These are phyloP conservation scores for Sebastes steindachneri DNA, from an alignment of 2,797 vertebrate genomes.

Conservation along the genomic window DNA sequence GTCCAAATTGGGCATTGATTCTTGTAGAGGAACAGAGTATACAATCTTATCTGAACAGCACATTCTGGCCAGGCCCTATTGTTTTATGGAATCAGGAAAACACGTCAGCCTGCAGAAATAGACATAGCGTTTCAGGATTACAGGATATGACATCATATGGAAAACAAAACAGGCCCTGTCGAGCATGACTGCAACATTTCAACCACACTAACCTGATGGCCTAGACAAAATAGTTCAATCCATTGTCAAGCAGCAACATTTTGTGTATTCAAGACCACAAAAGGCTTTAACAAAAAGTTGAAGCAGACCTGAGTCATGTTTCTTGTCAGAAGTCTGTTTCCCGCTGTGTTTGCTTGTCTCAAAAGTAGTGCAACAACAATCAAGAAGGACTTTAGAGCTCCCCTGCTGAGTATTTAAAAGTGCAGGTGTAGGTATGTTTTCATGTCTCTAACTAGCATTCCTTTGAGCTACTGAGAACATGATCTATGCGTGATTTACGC, in stretches of 20 bases:
- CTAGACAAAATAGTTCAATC: slow-evolving; percentile 4
- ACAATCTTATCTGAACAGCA: slow-evolving; percentile 63
- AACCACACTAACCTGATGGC: slow-evolving; percentile 6
- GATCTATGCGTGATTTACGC: background rate
- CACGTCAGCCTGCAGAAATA: slow-evolving; percentile 68
- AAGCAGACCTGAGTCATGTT: background rate
- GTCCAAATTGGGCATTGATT: slow-evolving; percentile 45
- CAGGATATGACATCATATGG: slow-evolving; percentile 67
- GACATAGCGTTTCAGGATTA: slow-evolving; percentile 69
- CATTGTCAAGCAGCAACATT: background rate
- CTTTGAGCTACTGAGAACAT: background rate
- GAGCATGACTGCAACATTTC: slow-evolving; percentile 11
- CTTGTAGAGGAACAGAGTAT: slow-evolving; percentile 20
- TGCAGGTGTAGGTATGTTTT: background rate
- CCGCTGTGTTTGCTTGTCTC: background rate
- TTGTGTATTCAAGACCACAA: background rate
- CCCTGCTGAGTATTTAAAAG: background rate
- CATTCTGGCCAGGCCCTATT: slow-evolving; percentile 52
- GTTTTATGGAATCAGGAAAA: slow-evolving; percentile 67
- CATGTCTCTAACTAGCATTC: background rate
- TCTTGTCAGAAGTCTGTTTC: background rate
- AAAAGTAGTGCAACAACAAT: background rate
- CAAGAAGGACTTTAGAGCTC: background rate
- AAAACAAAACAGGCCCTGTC: slow-evolving; percentile 32
- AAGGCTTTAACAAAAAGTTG: background rate